Evolutionary conservation across 2,113 vertebrate species (phyloP).

Genomic region (Hippocampus guttulatus): DNA sequence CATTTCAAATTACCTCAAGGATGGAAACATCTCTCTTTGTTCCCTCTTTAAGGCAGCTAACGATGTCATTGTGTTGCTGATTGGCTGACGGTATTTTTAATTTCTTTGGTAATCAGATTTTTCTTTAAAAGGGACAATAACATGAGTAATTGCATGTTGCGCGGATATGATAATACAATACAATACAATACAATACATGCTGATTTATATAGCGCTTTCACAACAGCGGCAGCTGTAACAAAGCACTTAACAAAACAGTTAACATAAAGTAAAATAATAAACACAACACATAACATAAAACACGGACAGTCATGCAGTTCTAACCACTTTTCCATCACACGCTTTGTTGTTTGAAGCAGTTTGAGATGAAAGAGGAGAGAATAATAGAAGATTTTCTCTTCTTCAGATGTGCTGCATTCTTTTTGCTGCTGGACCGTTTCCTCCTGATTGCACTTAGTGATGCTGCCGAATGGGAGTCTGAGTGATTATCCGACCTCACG

Average conservation of each 20-base stretch:
- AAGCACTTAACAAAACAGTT: no score
- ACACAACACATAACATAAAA: no score
- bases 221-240: no score
- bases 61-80: slow-evolving; percentile 38
- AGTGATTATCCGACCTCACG: slow-evolving; percentile 50
- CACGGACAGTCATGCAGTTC: no score
- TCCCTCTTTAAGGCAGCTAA: slow-evolving; percentile 24
- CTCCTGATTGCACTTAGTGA: slow-evolving; percentile 62
- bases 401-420: background rate
- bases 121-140: slow-evolving; percentile 44
- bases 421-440: slow-evolving; percentile 22
- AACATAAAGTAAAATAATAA: no score
- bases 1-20: slow-evolving; percentile 41
- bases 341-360: no score
- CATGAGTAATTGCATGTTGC: slow-evolving; percentile 55
- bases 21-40: slow-evolving; percentile 21
- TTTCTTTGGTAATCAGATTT: slow-evolving; percentile 28
- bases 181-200: no score
- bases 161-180: slow-evolving; percentile 36
- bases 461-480: slow-evolving; percentile 39
- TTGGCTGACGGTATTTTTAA: slow-evolving; percentile 35
- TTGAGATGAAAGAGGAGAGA: no score
- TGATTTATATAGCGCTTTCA: no score
- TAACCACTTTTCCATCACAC: no score
- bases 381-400: slow-evolving; percentile 38